These are phyloP conservation scores for Irena cyanogastra DNA, from an alignment of 2,113 vertebrate species.

Conservation along the genomic window DNA sequence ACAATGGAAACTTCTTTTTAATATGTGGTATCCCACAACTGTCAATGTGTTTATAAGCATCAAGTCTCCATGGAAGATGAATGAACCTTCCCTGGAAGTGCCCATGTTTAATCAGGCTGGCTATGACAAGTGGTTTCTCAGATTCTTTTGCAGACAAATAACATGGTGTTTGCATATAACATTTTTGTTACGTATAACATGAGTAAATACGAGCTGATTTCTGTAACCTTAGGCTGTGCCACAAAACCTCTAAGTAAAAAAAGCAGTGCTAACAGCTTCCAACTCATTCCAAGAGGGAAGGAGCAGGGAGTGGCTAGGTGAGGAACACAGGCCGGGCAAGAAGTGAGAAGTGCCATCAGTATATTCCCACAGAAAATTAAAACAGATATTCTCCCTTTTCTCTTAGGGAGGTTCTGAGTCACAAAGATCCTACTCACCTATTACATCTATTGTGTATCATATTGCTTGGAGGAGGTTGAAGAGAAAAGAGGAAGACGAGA, in stretches of 20 bases:
- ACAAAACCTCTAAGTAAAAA: neutral
- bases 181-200: neutral
- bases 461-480: constrained; percentile 36
- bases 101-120: neutral
- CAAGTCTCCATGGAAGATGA: neutral
- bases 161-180: neutral
- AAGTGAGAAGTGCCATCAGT: neutral
- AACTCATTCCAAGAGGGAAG: neutral
- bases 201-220: neutral
- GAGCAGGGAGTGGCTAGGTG: neutral
- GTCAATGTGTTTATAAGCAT: neutral
- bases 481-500: constrained; percentile 40
- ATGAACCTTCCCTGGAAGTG: neutral
- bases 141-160: neutral
- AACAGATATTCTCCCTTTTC: neutral
- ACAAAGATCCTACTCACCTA: constrained; percentile 36
- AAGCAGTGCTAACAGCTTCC: neutral
- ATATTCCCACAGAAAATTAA: constrained; percentile 9
- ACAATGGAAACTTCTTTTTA: neutral
- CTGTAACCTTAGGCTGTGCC: neutral
- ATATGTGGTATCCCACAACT: neutral
- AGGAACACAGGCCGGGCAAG: neutral
- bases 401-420: constrained; percentile 40
- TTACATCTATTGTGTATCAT: constrained; percentile 50
- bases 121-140: neutral